Evolutionary conservation across 2,113 vertebrate genomes (phyloP).

Genomic region (Bufo bufo): DNA sequence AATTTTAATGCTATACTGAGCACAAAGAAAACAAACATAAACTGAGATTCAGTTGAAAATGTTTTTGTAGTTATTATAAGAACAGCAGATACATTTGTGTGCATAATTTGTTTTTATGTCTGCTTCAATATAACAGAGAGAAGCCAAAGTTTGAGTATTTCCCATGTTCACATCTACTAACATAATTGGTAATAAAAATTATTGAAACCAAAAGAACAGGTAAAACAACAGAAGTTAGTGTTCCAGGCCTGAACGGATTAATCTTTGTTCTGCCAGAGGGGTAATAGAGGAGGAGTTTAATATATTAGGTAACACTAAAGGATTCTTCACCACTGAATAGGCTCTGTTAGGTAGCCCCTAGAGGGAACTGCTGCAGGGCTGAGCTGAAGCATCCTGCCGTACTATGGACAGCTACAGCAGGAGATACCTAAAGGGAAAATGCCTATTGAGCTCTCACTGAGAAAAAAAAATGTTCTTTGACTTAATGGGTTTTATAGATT

Average conservation of each 20-base stretch:
- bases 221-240: not conserved
- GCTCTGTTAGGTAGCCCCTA: constrained; percentile 9
- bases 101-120: not conserved
- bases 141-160: not conserved
- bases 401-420: constrained; percentile 6
- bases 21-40: not conserved
- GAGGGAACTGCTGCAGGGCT: constrained; percentile 25
- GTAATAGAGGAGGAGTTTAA: not conserved
- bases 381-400: constrained; percentile 6
- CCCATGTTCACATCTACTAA: not conserved
- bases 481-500: constrained; percentile 29
- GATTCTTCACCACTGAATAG: constrained; percentile 2
- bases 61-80: not conserved
- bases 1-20: not conserved
- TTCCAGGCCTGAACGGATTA: not conserved
- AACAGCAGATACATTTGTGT: not conserved
- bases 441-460: not conserved
- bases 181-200: not conserved
- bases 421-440: constrained; percentile 7
- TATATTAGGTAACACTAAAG: constrained; percentile 18
- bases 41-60: no score
- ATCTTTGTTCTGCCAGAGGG: not conserved
- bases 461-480: constrained; percentile 4
- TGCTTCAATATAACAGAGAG: not conserved
- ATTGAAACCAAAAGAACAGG: constrained; percentile 4